Evolutionary conservation across 2,797 vertebrate species (phyloP), one percentile per base, ranked within the genome.

Genomic region (Rhinella marina): DNA sequence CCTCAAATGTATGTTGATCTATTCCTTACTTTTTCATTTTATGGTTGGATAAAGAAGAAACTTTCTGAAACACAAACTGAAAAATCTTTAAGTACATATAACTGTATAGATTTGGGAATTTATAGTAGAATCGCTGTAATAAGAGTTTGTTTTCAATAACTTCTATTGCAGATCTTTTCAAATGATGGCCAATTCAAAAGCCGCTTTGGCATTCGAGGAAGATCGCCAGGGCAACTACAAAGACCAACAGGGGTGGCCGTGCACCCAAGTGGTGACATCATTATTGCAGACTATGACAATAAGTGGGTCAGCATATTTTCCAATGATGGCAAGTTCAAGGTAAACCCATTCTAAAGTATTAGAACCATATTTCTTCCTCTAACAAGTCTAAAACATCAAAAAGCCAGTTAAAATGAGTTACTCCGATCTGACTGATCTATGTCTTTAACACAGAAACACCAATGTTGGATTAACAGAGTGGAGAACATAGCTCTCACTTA

Each of bases 291-390:
- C 92, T 99, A 99, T 7, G 98, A 99, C 93, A 99, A 99, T 92
- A 99, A 99, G 89, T 99, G 98, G 98, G 97, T 99, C 93, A 99
- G 98, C 97, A 97, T 99, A 93, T 99, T 99, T 91, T 98, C 97
- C 59, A 95, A 95, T 3, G 98, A 99, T 82, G 98, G 98, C 79
- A 99, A 99, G 92, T 99, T 99, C 93, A 99, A 99, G 97, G 98
- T 99, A 92, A 25, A 91, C 10, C 57, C 1, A 87, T 78, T 54
- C 13, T 56, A 56, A 23, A 32, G 27, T 11, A 21, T 27, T 79
- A 21, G 1, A 17, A 21, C 19, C 32, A 72, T 32, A 70, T 17
- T 70, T 32, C 21, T 70, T 70, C 3, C 4, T 13, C 11, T 27
- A 13, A 25, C n/a, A 10, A n/a, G 1, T 23, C 41, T 41, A 41